These are phyloP conservation scores for Sebastolobus altivelis DNA, from an alignment of 2,797 vertebrate species.

Conservation along the genomic window DNA sequence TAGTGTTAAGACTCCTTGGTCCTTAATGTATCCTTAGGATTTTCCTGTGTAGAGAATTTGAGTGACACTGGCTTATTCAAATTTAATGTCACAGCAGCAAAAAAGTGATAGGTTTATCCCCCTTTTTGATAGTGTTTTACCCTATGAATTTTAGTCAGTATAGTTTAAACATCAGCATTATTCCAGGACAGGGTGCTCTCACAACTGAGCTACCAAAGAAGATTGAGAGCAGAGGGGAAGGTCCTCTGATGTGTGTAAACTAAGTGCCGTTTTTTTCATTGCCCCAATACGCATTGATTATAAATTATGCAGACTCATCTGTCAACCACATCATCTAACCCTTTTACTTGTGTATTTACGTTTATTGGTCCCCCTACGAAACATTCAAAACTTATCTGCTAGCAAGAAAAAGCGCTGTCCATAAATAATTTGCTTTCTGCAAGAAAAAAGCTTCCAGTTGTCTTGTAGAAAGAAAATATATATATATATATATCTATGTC, in stretches of 20 bases:
- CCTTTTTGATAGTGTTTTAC: background rate
- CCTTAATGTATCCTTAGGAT: background rate
- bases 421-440: background rate
- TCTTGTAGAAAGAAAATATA: background rate
- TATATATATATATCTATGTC: no score
- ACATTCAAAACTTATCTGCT: background rate
- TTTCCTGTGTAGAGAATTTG: background rate
- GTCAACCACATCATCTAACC: background rate
- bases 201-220: background rate
- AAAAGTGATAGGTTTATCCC: background rate
- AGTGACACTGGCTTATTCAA: background rate
- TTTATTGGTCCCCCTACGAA: background rate
- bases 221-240: background rate
- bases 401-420: background rate
- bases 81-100: background rate
- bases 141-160: background rate
- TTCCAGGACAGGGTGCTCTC: background rate
- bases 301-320: slow-evolving; percentile 1
- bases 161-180: background rate
- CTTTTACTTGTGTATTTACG: background rate
- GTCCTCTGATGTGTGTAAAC: background rate
- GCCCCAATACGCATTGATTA: background rate
- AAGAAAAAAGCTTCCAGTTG: background rate
- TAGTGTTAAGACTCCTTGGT: background rate
- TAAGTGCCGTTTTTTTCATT: background rate